Evolutionary conservation across 35 echinoderm and acorn worm species (phyloP).

Genomic region (Apostichopus californicus): DNA sequence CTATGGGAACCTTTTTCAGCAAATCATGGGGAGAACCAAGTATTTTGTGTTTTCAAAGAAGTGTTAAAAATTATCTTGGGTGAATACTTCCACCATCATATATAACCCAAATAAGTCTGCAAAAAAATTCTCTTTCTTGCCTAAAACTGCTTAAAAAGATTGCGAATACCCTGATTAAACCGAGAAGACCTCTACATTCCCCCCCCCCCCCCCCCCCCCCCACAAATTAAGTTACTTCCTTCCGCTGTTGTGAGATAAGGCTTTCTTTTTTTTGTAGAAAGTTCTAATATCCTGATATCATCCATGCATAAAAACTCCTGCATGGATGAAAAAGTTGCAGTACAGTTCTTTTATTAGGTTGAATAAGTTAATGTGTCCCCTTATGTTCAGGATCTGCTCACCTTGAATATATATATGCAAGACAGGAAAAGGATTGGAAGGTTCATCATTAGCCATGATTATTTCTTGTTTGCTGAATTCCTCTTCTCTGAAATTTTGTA

Average conservation of each 20-base stretch:
- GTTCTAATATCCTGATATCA: background rate
- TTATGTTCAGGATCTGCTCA: too few species aligned
- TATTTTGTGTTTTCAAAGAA: too few species aligned
- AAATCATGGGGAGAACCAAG: too few species aligned
- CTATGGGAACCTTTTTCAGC: too few species aligned
- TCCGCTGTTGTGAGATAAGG: background rate
- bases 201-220: too few species aligned
- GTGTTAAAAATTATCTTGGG: background rate
- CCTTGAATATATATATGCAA: too few species aligned
- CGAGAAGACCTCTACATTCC: background rate
- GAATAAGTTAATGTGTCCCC: background rate
- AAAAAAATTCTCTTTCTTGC: background rate
- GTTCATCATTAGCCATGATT: too few species aligned
- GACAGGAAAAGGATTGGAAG: too few species aligned
- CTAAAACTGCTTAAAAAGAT: background rate
- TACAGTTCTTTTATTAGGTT: background rate
- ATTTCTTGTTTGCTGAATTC: too few species aligned
- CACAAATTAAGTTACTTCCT: background rate
- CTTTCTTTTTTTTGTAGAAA: background rate
- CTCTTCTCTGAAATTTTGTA: too few species aligned
- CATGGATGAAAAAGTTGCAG: background rate
- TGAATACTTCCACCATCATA: background rate
- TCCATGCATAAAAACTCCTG: background rate
- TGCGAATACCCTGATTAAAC: background rate
- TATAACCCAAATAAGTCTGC: background rate